Percentiles rank a stretch among this genome's conserved stretches.
Conservation (phyloP, 2,888 invertebrate species). For the Siphonodentalium dalli region DNA sequence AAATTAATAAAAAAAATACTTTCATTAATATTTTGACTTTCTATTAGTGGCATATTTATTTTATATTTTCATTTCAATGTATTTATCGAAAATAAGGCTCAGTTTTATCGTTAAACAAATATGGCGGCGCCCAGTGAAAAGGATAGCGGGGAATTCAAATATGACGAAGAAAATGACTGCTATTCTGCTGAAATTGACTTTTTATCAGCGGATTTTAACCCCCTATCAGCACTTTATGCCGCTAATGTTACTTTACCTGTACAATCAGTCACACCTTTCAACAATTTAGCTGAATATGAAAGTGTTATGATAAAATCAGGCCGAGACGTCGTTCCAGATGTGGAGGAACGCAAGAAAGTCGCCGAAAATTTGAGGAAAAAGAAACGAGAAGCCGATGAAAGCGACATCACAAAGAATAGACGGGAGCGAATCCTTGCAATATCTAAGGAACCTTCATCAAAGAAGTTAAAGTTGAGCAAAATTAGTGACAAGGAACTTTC, state of each 20-base stretch:
- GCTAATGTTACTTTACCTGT: constrained; percentile 33
- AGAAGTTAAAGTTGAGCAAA: not conserved
- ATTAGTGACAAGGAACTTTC: not conserved
- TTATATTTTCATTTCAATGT: too few species aligned
- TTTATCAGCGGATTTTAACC: constrained; percentile 43
- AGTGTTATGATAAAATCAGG: constrained; percentile 24
- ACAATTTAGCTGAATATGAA: constrained; percentile 45
- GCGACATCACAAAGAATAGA: not conserved
- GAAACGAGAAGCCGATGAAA: constrained; percentile 6
- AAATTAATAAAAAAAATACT: too few species aligned
- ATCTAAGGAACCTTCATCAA: too few species aligned
- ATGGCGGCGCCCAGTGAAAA: constrained; percentile 40
- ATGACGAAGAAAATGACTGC: constrained; percentile 9
- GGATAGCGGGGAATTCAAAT: constrained; percentile 18
- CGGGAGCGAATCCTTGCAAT: not conserved
- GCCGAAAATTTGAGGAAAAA: constrained; percentile 15
- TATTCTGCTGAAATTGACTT: constrained; percentile 34
- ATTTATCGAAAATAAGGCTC: not conserved
- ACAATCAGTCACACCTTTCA: constrained; percentile 36
- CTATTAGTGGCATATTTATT: too few species aligned
- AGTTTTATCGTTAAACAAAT: constrained; percentile 15
- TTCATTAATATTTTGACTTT: too few species aligned
- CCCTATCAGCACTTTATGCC: constrained; percentile 38
- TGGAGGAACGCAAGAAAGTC: too few species aligned
- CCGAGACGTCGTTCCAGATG: too few species aligned